Percentiles rank a stretch among this genome's conserved stretches.
These are phyloP conservation scores for Archilochus colubris DNA, from an alignment of 2,113 vertebrate species.

Conservation along the genomic window DNA sequence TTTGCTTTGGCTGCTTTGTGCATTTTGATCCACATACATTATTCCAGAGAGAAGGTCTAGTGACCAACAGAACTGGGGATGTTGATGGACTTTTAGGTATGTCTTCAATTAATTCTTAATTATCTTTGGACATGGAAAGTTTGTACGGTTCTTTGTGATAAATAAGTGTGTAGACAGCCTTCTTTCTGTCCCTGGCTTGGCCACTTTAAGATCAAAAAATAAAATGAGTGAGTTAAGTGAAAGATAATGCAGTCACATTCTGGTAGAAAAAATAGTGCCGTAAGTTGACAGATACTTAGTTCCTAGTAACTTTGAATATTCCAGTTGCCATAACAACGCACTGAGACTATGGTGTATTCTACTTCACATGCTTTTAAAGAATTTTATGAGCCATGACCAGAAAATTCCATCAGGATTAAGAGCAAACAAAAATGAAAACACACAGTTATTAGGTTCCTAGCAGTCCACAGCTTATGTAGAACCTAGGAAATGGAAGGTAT, in stretches of 20 bases:
- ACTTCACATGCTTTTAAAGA: conserved; percentile 25
- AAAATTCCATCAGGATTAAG: conserved; percentile 27
- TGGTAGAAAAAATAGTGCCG: not conserved
- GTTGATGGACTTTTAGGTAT: not conserved
- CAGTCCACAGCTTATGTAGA: not conserved
- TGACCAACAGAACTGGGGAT: not conserved
- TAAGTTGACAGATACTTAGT: not conserved
- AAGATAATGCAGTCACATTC: not conserved
- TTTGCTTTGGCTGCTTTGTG: not conserved
- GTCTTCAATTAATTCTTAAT: not conserved
- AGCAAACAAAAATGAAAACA: not conserved
- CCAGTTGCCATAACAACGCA: conserved; percentile 27
- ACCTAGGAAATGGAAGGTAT: not conserved
- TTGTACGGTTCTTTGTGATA: not conserved
- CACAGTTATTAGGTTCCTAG: not conserved
- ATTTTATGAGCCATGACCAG: conserved; percentile 17
- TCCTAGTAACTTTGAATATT: conserved; percentile 30
- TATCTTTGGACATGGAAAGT: not conserved
- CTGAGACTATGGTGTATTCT: not conserved
- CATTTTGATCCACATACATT: not conserved
- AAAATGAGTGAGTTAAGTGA: not conserved
- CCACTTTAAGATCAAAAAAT: not conserved
- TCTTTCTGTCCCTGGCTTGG: not conserved
- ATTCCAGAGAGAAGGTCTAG: not conserved
- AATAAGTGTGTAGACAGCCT: not conserved